Base-by-base conservation (phyloP, 2,888 invertebrate genomes). In the Agrochola macilenta region DNA sequence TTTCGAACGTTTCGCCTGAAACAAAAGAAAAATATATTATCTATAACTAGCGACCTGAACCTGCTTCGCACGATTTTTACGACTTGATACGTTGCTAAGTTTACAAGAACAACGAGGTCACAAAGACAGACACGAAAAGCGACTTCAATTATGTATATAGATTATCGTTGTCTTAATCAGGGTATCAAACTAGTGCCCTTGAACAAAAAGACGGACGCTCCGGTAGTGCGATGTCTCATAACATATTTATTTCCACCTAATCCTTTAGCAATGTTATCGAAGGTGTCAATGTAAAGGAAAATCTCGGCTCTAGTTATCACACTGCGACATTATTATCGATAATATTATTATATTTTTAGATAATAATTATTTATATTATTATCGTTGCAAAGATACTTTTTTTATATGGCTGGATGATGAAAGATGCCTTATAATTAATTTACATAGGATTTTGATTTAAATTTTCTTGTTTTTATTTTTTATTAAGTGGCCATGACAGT, bases 281-380 rank as follows among this genome's bases (percentile, higher is more conserved):
- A 35, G n/a, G 14, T 84, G 43, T 70, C 46, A 61, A 30, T 58
- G 17, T 73, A 26, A 54, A 70, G n/a, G 49, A n/a, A 85, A 84
- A 85, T 84, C 86, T 78, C 75, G 54, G 78, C 35, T 4, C 9
- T 60, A 64, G 11, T 70, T 78, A 78, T 85, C 82, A 68, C 26
- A 73, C 60, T 82, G 79, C 86, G 86, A 52, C 64, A 82, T 12
- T 78, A 0, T 71, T 75, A 83, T 82, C 72, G 30, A 60, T 60
- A 20, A 66, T 63, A 69, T 46, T 39, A 57, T 60, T 17, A 66
- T 63, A 65, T 46, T 30, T 30, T 58, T 14, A 49, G 78, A 85
- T 85, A 66, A 68, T 63, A 63, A 60, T 69, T 39, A 60, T 61
- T 20, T 11, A 7, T n/a, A 14, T 5, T 57, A 60, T 66, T 43